Evolutionary conservation across 2,888 invertebrate genomes (phyloP).

Genomic region (Macrophya annulata): DNA sequence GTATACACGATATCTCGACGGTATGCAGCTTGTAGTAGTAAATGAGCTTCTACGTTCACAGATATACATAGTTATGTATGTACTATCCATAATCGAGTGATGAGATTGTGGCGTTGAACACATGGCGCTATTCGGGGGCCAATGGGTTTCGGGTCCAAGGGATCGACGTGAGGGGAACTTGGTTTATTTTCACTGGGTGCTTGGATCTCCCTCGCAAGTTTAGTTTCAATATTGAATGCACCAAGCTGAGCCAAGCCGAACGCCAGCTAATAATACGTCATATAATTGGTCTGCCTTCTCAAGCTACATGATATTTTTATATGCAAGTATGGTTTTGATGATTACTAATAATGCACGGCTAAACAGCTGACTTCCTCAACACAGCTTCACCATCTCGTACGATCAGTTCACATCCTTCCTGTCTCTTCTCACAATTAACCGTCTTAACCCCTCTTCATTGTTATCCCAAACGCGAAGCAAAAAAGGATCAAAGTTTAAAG

Average conservation of each 20-base stretch:
- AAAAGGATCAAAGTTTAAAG: neutral
- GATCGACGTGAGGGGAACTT: slow-evolving; percentile 34
- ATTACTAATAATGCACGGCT: slow-evolving; percentile 26
- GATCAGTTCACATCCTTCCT: neutral
- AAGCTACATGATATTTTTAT: slow-evolving; percentile 26
- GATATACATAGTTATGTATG: neutral
- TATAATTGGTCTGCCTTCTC: slow-evolving; percentile 33
- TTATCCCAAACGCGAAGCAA: neutral
- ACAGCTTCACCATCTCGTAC: neutral
- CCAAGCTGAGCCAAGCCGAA: slow-evolving; percentile 38
- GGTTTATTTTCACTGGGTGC: slow-evolving; percentile 53
- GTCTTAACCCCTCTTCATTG: neutral
- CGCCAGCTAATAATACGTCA: slow-evolving; percentile 50
- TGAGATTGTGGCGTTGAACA: slow-evolving; percentile 51
- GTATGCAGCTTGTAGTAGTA: slow-evolving; percentile 2
- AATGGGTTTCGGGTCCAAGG: slow-evolving; percentile 34
- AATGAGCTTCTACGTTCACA: neutral
- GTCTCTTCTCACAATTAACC: neutral
- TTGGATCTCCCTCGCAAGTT: slow-evolving; percentile 45
- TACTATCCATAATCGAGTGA: slow-evolving; percentile 38
- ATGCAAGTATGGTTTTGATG: slow-evolving; percentile 13
- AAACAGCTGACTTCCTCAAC: slow-evolving; percentile 34
- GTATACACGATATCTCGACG: slow-evolving; percentile 20
- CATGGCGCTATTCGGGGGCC: slow-evolving; percentile 46
- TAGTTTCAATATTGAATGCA: slow-evolving; percentile 51